Evolutionary conservation across 2,888 invertebrate genomes (phyloP).

Genomic region (Lasioglossum marginatum): DNA sequence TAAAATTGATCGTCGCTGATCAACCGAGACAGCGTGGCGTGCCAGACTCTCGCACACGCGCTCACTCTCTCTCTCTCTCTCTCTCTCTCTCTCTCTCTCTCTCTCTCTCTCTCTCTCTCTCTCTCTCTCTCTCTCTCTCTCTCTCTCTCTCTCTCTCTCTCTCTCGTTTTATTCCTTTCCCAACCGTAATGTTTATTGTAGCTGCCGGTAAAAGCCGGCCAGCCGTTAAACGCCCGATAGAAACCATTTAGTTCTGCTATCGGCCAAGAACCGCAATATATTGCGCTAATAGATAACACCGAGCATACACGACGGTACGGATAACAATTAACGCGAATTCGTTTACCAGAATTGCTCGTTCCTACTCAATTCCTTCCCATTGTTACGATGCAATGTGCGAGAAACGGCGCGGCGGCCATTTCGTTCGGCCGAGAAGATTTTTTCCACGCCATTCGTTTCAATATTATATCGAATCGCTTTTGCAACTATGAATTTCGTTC

Average conservation of each 20-base stretch:
- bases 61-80: too few species aligned
- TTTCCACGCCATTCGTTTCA: background rate
- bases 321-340: background rate
- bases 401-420: background rate
- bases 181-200: constrained; percentile 21
- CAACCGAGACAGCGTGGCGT: constrained; percentile 6
- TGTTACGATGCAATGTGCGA: background rate
- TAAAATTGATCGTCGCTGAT: constrained; percentile 36
- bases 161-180: constrained; percentile 3
- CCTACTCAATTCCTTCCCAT: background rate
- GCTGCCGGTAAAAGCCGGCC: background rate
- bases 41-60: background rate
- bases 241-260: constrained; percentile 8
- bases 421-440: background rate
- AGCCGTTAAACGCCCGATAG: background rate
- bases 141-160: too few species aligned
- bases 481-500: background rate
- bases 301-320: background rate
- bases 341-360: background rate
- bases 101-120: background rate
- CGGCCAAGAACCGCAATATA: constrained; percentile 3
- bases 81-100: background rate
- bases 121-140: background rate
- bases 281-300: background rate
- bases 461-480: background rate